Evolutionary conservation across 92 coral and sea anemone species (phyloP).

Genomic region (Parazoanthus atlanticus): DNA sequence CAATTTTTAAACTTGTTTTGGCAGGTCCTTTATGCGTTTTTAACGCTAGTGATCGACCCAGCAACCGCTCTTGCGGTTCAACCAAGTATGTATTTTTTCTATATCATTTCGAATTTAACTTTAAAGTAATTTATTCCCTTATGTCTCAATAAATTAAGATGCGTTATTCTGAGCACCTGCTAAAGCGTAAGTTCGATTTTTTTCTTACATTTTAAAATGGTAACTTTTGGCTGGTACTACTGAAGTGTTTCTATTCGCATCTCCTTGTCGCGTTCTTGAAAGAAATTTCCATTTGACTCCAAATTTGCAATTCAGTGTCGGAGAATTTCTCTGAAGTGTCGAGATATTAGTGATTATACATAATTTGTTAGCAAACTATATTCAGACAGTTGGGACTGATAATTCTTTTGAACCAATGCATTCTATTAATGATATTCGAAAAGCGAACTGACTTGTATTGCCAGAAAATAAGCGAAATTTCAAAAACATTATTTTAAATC

Average conservation of each 20-base stretch:
- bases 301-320: constrained; percentile 1
- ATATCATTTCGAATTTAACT: constrained; percentile 30
- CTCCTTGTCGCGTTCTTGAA: neutral
- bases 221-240: neutral
- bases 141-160: constrained; percentile 18
- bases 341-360: neutral
- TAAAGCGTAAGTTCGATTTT: neutral
- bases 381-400: neutral
- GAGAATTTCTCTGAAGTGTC: neutral
- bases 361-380: neutral
- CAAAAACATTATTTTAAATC: neutral
- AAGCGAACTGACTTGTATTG: neutral
- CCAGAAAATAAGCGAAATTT: neutral
- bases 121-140: constrained; percentile 26
- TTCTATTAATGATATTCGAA: neutral
- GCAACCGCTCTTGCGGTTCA: neutral
- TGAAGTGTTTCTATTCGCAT: no score
- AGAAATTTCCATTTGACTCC: neutral
- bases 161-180: constrained; percentile 25
- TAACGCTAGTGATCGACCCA: constrained; percentile 14
- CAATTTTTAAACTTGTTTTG: neutral
- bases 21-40: constrained; percentile 24
- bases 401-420: neutral
- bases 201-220: neutral
- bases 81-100: constrained; percentile 28